Evolutionary conservation across 2,113 vertebrate species (phyloP), one percentile per base, ranked within the genome.

Genomic region (Serranochromis macrocephalus): DNA sequence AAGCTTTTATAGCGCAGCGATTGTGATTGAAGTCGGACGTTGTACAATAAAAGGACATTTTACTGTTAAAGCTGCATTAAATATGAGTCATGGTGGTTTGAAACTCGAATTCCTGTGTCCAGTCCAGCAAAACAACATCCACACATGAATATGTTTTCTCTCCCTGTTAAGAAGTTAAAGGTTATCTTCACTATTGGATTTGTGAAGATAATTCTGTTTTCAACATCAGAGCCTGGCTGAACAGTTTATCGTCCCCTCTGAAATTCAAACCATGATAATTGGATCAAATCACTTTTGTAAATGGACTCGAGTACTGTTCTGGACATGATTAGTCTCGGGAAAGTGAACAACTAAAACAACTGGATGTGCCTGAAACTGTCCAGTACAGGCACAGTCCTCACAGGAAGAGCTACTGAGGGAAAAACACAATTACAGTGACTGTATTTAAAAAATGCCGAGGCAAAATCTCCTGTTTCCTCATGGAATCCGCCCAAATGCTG

Each of bases 261-360:
- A 31, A 84, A 84, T 83, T 82, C 40, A 86, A 83, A 55, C 82
- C 80, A 81, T 75, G 21, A 49, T 88, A 85, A 94, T 75, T 90
- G 63, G 61, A 89, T 89, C 54, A 82, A 80, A 86, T 85, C 55
- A 85, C 29, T 58, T 4, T 57, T 91, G 57, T 78, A 38, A 78
- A 89, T 68, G 21, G 33, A 90, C 87, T 85, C 58, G 66, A 71
- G 53, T 54, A 38, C 24, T 57, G 82, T 58, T 90, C 91, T 92
- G 82, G 85, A 78, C 21, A 47, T 57, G 45, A 87, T 88, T 87
- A 82, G 75, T 79, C 19, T 36, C 3, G 54, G 84, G 82, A 45
- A 24, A 51, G 61, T 61, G 38, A 82, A 88, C 71, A 75, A 75
- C 21, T 33, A 88, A 88, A 89, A 61, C 63, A 87, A 68, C 61